Percentiles rank a stretch among this genome's conserved stretches.
phyloP scores from a whole-genome alignment of 1,140 invertebrate genomes.

The Phymorhynchus buccinoides region DNA sequence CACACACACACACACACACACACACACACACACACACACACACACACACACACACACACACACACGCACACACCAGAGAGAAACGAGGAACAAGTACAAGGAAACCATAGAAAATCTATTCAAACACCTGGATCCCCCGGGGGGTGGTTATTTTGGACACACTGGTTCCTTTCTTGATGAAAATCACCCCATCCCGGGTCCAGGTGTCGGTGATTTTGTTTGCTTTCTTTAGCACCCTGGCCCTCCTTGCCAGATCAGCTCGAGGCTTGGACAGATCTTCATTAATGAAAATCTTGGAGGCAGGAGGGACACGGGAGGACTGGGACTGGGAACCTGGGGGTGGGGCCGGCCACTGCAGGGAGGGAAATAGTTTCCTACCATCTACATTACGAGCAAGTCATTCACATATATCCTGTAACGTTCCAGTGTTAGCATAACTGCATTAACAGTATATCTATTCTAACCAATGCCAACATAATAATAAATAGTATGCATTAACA shows the following conservation, averaged over 20 bases:
- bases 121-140: background rate
- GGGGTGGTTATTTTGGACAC: background rate
- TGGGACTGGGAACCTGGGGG: background rate
- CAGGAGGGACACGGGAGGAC: background rate
- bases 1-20: background rate
- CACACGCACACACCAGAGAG: background rate
- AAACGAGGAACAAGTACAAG: no score
- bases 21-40: background rate
- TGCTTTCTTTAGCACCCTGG: background rate
- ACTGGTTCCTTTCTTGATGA: background rate
- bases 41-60: background rate
- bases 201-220: background rate
- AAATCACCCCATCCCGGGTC: background rate
- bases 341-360: background rate
- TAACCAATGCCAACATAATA: no score
- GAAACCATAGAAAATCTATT: no score
- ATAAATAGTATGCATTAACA: no score
- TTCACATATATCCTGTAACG: no score
- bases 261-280: conserved; percentile 1
- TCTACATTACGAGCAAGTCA: background rate
- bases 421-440: no score
- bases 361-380: background rate
- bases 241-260: background rate
- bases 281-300: background rate
- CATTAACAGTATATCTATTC: no score